Base-by-base conservation (phyloP, 2,888 invertebrate genomes). In the Zhuqinia jingwanae region DNA sequence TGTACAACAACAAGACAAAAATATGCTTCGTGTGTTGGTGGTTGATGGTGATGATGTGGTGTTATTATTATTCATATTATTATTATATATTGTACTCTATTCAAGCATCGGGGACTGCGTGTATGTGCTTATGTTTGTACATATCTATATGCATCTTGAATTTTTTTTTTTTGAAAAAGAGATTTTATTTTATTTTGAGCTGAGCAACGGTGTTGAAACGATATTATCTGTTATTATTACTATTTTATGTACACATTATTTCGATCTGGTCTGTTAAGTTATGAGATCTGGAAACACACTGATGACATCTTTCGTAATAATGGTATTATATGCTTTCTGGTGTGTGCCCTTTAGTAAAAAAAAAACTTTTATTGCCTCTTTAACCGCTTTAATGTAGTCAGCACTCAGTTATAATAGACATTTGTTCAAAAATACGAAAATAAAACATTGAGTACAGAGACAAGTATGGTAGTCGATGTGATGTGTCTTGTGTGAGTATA, bases 221-320 rank as follows among this genome's bases (percentile, higher is more conserved):
- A 86, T 85, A 79, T 75, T 81, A 81, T 80, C 79, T 36, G 3
- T 36, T 36, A 76, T 85, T 70, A 70, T 83, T 83, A 27, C 70
- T 50, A 36, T 70, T 85, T 73, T 85, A 85, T 75, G 79, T 36
- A n/a, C n/a, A n/a, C n/a, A n/a, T 81, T 81, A 86, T 86, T 86
- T 20, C 81, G 80, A 80, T 81, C 68, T 76, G 86, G 80, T 86
- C 86, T 86, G 86, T 86, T 86, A 81, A 81, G 65, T 80, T 65
- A 27, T 27, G 80, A 80, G 63, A 68, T 65, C 85, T 85, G 78
- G 78, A 85, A 70, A 58, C n/a, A n/a, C n/a, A n/a, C 25, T 85
- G 85, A 85, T 85, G 85, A 85, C 85, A 85, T 78, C 85, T 78
- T 65, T 50, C 68, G 45, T 83, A 82, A 65, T 50, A 75, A 76